Base-by-base conservation (phyloP, 2,797 vertebrate species). In the Heterohyrax brucei region DNA sequence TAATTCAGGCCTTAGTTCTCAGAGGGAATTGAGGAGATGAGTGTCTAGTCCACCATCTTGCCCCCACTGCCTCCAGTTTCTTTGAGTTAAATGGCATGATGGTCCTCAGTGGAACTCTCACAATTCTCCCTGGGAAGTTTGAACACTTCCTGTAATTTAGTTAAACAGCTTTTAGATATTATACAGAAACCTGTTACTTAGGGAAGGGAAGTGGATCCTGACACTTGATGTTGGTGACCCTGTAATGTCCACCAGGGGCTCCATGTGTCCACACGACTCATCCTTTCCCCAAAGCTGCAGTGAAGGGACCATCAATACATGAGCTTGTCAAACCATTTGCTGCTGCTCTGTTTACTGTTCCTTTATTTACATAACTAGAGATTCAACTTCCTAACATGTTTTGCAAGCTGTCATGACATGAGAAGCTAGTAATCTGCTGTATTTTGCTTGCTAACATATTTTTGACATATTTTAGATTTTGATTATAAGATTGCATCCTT, bases 401-500 rank as follows among this genome's bases (percentile, higher is more conserved):
- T 98, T 98, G 98, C 98, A 98, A 98, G 98, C 98, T 98, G 98
- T 98, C 98, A 98, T 97, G 98, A 98, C 98, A 98, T 95, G 96
- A 97, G 97, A 98, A 70, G 62, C 98, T 97, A 95, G 97, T 98
- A 98, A 98, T 98, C 97, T 92, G 98, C 98, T 98, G 75, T 98
- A 97, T 98, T 98, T 98, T 98, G 98, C 98, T 98, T 98, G 98
- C 98, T 98, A 98, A 98, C 98, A 98, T 98, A 98, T 98, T 99
- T 98, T 96, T 98, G 98, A 98, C 98, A 98, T 98, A 98, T 98
- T 99, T 98, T 98, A 98, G 98, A 98, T 98, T 99, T 98, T 98
- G 98, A 98, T 98, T 98, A 97, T 98, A 98, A 98, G 98, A 99
- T 96, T 98, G 98, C 98, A 97, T 98, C 97, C 98, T 98, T 98